Base-by-base conservation (phyloP, 2,888 invertebrate species). In the Luperina nickerlii region DNA sequence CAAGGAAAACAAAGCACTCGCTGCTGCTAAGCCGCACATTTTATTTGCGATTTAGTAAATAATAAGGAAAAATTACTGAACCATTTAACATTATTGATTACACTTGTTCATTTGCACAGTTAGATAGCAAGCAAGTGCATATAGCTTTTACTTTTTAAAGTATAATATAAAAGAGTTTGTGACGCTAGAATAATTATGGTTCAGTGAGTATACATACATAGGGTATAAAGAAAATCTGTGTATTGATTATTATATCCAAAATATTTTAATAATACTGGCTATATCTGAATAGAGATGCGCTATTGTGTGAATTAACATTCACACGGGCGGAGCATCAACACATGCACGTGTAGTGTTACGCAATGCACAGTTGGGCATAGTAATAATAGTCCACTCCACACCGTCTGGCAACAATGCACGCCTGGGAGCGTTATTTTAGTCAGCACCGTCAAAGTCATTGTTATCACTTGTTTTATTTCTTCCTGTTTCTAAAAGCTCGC, bases 351-450 rank as follows among this genome's bases (percentile, higher is more conserved):
- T 81, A 62, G 60, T 48, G 70, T 90, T 90, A 87, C 88, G 87
- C 84, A 90, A 90, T 45, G 57, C 73, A 62, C 60, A 66, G 83
- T 78, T 66, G 79, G 87, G 85, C 90, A 88, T 88, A 90, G 88
- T 90, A 88, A 88, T 90, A 88, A 88, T 87, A 89, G 88, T 78
- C 79, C 75, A 79, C 78, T 83, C 82, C 82, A 80, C 84, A 77
- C 84, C 87, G 91, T 91, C 90, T 87, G 90, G 91, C 90, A 91
- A 91, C 91, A 89, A 88, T 90, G 90, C 93, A 91, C 91, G 94
- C 94, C 95, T 94, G 95, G 94, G 94, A 93, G 92, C 91, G 94
- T 94, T 96, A 96, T 96, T 96, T 96, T 94, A 82, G 95, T 95
- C 93, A 88, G 92, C 93, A 92, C 91, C 92, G 90, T 90, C 93